Base-by-base conservation (phyloP, 2,113 vertebrate species). In the Leuciscus idus region DNA sequence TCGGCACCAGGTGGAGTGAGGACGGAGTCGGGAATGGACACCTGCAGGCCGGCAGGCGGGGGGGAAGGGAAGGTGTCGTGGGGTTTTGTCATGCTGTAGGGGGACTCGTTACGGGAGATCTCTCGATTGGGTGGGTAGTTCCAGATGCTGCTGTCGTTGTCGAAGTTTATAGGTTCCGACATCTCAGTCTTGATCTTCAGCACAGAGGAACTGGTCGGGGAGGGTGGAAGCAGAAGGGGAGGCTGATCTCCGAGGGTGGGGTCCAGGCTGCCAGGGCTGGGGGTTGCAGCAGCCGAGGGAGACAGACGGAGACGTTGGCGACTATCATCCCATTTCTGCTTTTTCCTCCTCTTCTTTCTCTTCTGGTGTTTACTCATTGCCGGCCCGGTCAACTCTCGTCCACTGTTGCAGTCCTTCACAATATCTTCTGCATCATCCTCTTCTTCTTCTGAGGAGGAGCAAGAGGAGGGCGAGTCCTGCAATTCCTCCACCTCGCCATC, bases 91-190 rank as follows among this genome's bases (percentile, higher is more conserved):
- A 99, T 99, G 94, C 98, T 99, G 94, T 97, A 99, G 61, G 98
- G 98, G 2, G 98, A 97, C 95, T 99, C 98, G 52, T 99, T 99
- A 85, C 98, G 95, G 92, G 97, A 98, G 89, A 99, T 99, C 96
- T 99, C 98, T 76, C 98, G 90, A 95, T 99, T 99, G 90, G 98
- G 98, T 2, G 98, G 98, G 91, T 96, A 99, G 96, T 99, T 99
- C 98, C 98, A 99, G 95, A 99, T 99, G 95, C 98, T 99, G 95
- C 98, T 99, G 95, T 99, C 98, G 2, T 99, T 99, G 96, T 99
- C 98, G 87, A 99, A 99, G 95, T 99, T 99, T 93, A 99, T 98
- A 88, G 98, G 98, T 89, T 99, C 98, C 7, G 97, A 93, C 94
- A 98, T 99, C 94, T 99, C 98, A 8, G 98, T 99, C 95, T 99